Evolutionary conservation across 2,888 invertebrate genomes (phyloP).

Genomic region (Spodoptera exigua): DNA sequence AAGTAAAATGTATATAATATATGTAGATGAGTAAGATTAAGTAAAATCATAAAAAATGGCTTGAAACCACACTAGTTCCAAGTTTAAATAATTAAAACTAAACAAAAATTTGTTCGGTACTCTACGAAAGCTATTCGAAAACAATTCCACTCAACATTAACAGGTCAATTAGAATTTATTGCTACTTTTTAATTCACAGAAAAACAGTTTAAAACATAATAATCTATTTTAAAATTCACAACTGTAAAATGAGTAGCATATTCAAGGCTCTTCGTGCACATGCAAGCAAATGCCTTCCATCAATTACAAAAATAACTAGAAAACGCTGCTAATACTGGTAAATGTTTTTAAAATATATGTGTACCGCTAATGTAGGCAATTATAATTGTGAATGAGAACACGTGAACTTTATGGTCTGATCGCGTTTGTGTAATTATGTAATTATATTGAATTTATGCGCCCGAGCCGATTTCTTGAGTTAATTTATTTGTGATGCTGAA

Average conservation of each 20-base stretch:
- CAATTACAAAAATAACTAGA: conserved; percentile 67
- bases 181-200: conserved; percentile 20
- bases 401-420: conserved; percentile 48
- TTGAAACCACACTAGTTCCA: no score
- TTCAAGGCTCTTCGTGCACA: conserved; percentile 58
- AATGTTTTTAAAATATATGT: conserved; percentile 50
- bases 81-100: no score
- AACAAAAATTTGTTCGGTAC: no score
- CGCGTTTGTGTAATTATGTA: conserved; percentile 42
- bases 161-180: background rate
- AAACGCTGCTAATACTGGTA: conserved; percentile 45
- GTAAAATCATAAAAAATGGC: no score
- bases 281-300: conserved; percentile 68
- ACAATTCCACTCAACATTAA: background rate
- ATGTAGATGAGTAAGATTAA: no score
- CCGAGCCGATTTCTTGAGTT: conserved; percentile 16
- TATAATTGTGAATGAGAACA: conserved; percentile 46
- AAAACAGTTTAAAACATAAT: conserved; percentile 16
- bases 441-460: conserved; percentile 35
- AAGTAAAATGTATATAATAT: no score
- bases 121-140: background rate
- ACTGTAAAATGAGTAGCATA: conserved; percentile 42
- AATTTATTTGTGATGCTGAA: conserved; percentile 12
- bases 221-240: conserved; percentile 31
- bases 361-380: conserved; percentile 48